Base-by-base conservation (phyloP, 2,797 vertebrate species). In the Gouania willdenowi region DNA sequence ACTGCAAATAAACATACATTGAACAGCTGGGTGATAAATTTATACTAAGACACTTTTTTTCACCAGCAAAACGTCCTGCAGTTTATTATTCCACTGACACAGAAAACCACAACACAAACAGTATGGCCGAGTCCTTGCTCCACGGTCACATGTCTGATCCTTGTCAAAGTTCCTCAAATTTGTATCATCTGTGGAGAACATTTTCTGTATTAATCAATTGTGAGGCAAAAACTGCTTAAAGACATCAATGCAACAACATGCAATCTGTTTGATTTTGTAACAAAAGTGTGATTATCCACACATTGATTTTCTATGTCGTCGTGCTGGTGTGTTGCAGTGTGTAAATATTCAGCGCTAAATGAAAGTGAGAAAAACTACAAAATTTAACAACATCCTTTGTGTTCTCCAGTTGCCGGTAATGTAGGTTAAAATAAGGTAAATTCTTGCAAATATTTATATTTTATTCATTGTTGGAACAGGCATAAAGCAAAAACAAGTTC, bases 71-170 rank as follows among this genome's bases (percentile, higher is more conserved):
- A 72, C 67, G 48, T 64, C 38, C 41, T 61, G 52, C 23, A 65
- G 79, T 80, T 85, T 83, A 75, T 68, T 81, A 78, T 75, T 75
- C 62, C 77, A 66, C 51, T 58, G 74, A 79, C 81, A 82, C 62
- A 59, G 50, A 82, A 82, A 86, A 77, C 85, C 72, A 42, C 70
- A 71, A 72, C 46, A 66, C 62, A 74, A 71, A 83, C 70, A 71
- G 44, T 63, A 35, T 57, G 64, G 47, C 46, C 53, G 10, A 44
- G 52, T 64, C 61, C 67, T 28, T 42, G 53, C 58, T 39, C 16
- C 23, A n/a, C n/a, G 32, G 63, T 68, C 66, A 46, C 78, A 77
- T 63, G 43, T 59, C 64, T 62, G 51, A 69, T 68, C 51, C 9
- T 26, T 35, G 39, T 75, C 70, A 76, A 73, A 65, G 45, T n/a